Evolutionary conservation across 2,113 vertebrate genomes (phyloP), one percentile per base, ranked within the genome.

Genomic region (Dissostichus mawsoni): DNA sequence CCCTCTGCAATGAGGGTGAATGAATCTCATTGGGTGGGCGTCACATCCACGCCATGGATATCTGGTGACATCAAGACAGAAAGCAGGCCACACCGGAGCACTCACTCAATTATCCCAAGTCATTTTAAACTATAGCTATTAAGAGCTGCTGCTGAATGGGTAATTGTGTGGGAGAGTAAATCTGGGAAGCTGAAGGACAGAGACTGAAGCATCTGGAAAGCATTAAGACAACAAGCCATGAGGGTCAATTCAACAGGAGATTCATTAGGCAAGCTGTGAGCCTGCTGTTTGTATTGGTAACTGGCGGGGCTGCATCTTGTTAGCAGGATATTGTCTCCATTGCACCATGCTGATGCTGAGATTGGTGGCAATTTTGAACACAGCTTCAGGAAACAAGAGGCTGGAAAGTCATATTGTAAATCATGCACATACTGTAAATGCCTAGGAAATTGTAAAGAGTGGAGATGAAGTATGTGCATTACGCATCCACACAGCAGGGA

Each of bases 201-300:
- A 76, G 71, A 78, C 79, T 8, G 48, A 77, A 84, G 76, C 90
- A 91, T 93, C 91, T 93, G 92, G 82, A 83, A 67, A 56, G 79
- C 80, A 91, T 93, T 85, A 89, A 71, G 81, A 80, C 78, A 88
- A 85, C 86, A 88, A 63, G 81, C 68, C 59, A 64, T 85, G 82
- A 76, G 88, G 91, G 79, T 79, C 82, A 84, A 62, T 84, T 76
- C 79, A 80, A 63, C 55, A 4, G 78, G 80, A 87, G 81, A 82
- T 89, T 90, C 79, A 83, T 87, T 73, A 89, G 81, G 58, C 70
- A 78, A 82, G 81, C 86, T 85, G 82, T 61, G 78, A 85, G 83
- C 64, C 82, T 67, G 74, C 89, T 87, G 91, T 90, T 93, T 89
- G 90, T 59, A 74, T 74, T 83, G 83, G 25, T 89, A 90, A 85